A percentile compares a stretch with the other conserved stretches of the same genome.
These are phyloP conservation scores for Biston stratarius DNA, from an alignment of 2,888 invertebrate genomes.

Conservation along the genomic window DNA sequence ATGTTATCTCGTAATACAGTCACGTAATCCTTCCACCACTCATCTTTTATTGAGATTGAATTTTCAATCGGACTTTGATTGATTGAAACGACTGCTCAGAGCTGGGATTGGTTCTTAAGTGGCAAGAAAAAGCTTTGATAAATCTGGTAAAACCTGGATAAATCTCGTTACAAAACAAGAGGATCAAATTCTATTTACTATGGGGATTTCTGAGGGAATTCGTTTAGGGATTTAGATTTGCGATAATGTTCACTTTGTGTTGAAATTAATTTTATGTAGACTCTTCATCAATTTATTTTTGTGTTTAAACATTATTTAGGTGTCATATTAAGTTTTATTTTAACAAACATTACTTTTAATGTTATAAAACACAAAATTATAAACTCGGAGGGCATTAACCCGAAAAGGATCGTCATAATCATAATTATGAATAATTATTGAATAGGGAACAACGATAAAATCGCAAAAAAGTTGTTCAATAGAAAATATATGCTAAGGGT, in stretches of 20 bases:
- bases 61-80: conserved; percentile 81
- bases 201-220: conserved; percentile 64
- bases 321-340: too few relatives aligned
- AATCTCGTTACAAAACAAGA: conserved; percentile 74
- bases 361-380: too few relatives aligned
- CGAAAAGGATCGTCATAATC: too few relatives aligned
- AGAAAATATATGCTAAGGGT: too few relatives aligned
- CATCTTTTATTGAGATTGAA: conserved; percentile 79
- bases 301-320: not conserved
- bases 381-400: too few relatives aligned
- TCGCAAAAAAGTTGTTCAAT: too few relatives aligned
- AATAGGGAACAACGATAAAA: too few relatives aligned
- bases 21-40: conserved; percentile 77
- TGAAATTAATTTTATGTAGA: conserved; percentile 29
- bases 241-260: conserved; percentile 48
- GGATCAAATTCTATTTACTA: conserved; percentile 71
- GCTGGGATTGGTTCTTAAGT: conserved; percentile 78
- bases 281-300: not conserved
- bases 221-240: conserved; percentile 63
- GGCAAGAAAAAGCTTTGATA: conserved; percentile 77
- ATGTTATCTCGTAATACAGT: conserved; percentile 65
- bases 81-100: conserved; percentile 75
- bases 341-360: too few relatives aligned
- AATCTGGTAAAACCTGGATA: conserved; percentile 59
- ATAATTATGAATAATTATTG: too few relatives aligned